Base-by-base conservation (phyloP, 2,797 vertebrate species). In the Macropodus opercularis region DNA sequence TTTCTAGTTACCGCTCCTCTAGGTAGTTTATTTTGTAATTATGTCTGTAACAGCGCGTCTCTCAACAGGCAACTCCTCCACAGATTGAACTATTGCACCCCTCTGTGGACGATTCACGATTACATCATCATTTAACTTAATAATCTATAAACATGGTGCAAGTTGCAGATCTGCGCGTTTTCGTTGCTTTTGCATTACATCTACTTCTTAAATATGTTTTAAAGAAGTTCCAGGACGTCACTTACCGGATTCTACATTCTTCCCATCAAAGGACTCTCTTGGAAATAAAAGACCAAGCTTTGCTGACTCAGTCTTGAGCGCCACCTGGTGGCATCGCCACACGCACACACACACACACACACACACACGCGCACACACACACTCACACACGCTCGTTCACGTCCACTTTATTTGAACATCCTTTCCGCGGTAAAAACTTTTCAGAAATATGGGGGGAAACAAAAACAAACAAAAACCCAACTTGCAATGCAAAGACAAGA, bases 101-200 rank as follows among this genome's bases (percentile, higher is more conserved):
- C 53, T 85, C 63, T 52, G 83, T 88, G 89, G 81, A 1, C 35
- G 8, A n/a, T n/a, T n/a, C n/a, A n/a, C n/a, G n/a, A n/a, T 50
- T 13, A 34, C 44, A 57, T 11, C 8, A 8, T 24, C 36, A 35
- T 8, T 43, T 21, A 27, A 6, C 2, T 8, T 27, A 6, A 27
- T 27, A n/a, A n/a, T n/a, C 24, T 69, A 17, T 14, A 40, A 8
- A 52, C 8, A 54, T 8, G 5, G 2, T 0, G 18, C n/a, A 39
- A 14, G 1, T 57, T 42, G 2, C 26, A 36, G 35, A 10, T 49
- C 3, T 47, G 7, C 19, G n/a, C 5, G 1, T 36, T 38, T 43
- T 18, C 1, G 42, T 57, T 31, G 13, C 32, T 24, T 38, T 23
- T 31, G 19, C 22, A 23, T 54, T 31, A 22, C 0, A 1, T 53